These are phyloP conservation scores for Phragmatobia fuliginosa DNA, from an alignment of 2,888 invertebrate species.

Conservation along the genomic window DNA sequence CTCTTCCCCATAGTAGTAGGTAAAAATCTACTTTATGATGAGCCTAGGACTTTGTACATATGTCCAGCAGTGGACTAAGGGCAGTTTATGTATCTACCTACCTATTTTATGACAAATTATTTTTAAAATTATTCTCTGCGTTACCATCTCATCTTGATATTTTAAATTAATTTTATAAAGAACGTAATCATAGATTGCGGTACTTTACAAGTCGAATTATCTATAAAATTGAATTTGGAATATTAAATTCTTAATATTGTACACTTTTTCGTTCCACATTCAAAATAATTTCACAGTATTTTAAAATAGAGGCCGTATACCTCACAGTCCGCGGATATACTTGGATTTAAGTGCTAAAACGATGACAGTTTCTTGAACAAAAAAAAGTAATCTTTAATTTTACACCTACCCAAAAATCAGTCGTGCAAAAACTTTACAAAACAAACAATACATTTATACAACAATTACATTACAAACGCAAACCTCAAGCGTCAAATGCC, in stretches of 20 bases:
- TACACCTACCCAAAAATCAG: slow-evolving; percentile 61
- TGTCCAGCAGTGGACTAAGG: no score
- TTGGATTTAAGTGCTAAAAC: slow-evolving; percentile 23
- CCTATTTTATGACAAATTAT: neutral
- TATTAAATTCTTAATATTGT: slow-evolving; percentile 15
- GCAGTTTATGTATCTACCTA: neutral
- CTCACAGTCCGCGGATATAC: neutral
- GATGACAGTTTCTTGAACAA: slow-evolving; percentile 28
- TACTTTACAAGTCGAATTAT: slow-evolving; percentile 18
- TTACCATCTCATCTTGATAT: neutral
- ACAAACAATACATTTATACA: slow-evolving; percentile 77
- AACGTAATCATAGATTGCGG: slow-evolving; percentile 39
- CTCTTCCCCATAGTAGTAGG: no score
- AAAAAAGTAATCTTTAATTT: slow-evolving; percentile 54
- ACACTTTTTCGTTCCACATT: slow-evolving; percentile 31
- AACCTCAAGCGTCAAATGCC: slow-evolving; percentile 83
- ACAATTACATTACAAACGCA: slow-evolving; percentile 82
- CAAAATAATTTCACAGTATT: slow-evolving; percentile 36
- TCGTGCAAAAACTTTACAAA: slow-evolving; percentile 70
- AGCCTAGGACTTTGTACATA: no score
- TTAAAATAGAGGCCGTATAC: slow-evolving; percentile 18
- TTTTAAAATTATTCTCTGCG: neutral
- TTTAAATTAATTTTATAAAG: neutral
- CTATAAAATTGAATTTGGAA: slow-evolving; percentile 18
- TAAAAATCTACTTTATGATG: no score